Percentiles rank a stretch among this genome's conserved stretches.
These are phyloP conservation scores for Emberiza fucata DNA, from an alignment of 2,113 vertebrate species.

Conservation along the genomic window DNA sequence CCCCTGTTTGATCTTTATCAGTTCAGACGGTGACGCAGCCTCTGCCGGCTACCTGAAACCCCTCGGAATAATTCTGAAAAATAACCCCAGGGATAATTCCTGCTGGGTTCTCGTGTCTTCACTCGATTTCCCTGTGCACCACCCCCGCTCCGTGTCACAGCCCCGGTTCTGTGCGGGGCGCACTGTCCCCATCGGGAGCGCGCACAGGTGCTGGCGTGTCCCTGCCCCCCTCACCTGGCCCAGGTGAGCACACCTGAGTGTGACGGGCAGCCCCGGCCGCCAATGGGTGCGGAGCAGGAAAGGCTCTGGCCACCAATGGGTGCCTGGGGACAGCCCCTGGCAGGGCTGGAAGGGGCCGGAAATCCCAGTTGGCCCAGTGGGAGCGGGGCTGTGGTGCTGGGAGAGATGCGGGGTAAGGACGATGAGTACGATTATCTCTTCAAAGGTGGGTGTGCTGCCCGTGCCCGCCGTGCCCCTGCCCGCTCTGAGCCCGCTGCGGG, in stretches of 20 bases:
- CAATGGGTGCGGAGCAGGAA: slow-evolving; percentile 7
- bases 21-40: rapidly evolving
- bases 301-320: neutral
- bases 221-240: neutral
- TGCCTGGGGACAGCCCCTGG: neutral
- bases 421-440: slow-evolving; percentile 89
- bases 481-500: neutral
- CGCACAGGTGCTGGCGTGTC: rapidly evolving
- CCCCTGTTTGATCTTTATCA: neutral
- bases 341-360: neutral
- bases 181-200: rapidly evolving
- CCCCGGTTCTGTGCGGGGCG: rapidly evolving
- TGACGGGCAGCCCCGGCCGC: neutral
- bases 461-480: no score
- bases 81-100: neutral
- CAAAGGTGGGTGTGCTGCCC: slow-evolving; percentile 74
- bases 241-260: slow-evolving; percentile 7
- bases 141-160: rapidly evolving
- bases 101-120: neutral
- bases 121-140: rapidly evolving
- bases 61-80: neutral
- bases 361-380: neutral
- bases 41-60: neutral
- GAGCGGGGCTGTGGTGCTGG: rapidly evolving
- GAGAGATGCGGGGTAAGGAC: slow-evolving; percentile 78